Conservation (phyloP, 2,888 invertebrate genomes). For the Drosophila mercatorum region DNA sequence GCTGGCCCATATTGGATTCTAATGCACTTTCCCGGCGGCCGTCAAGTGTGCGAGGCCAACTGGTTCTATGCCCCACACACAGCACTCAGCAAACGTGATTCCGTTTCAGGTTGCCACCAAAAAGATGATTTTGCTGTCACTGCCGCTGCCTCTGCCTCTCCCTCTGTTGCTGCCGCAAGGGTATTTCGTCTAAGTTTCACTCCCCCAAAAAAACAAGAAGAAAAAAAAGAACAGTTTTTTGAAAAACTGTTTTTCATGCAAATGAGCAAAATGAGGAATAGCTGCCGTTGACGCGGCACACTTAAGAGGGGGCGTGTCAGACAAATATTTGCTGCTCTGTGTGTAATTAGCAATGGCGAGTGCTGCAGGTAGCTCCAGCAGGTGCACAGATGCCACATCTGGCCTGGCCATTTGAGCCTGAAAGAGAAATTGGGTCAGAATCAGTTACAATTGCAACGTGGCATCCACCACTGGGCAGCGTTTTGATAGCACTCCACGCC, state of each 20-base stretch:
- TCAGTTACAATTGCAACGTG: constrained; percentile 32
- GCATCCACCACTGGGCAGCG: constrained; percentile 33
- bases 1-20: constrained; percentile 24
- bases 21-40: constrained; percentile 59
- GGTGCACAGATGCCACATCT: constrained; percentile 13
- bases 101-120: neutral
- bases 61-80: constrained; percentile 15
- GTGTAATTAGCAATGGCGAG: constrained; percentile 32
- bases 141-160: neutral
- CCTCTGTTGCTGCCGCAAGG: constrained; percentile 18
- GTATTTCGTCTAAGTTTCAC: constrained; percentile 4
- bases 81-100: constrained; percentile 16
- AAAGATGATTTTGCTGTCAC: neutral
- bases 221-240: too few species aligned
- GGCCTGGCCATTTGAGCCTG: constrained; percentile 10
- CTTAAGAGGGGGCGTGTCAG: constrained; percentile 25
- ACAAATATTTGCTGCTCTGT: neutral
- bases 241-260: neutral
- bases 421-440: constrained; percentile 59
- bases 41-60: constrained; percentile 11
- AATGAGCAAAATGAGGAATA: constrained; percentile 8
- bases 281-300: constrained; percentile 3
- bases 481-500: constrained; percentile 44
- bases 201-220: neutral
- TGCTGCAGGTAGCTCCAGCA: constrained; percentile 21